These are phyloP conservation scores for Axis porcinus DNA, from an alignment of 2,113 vertebrate genomes.

Conservation along the genomic window DNA sequence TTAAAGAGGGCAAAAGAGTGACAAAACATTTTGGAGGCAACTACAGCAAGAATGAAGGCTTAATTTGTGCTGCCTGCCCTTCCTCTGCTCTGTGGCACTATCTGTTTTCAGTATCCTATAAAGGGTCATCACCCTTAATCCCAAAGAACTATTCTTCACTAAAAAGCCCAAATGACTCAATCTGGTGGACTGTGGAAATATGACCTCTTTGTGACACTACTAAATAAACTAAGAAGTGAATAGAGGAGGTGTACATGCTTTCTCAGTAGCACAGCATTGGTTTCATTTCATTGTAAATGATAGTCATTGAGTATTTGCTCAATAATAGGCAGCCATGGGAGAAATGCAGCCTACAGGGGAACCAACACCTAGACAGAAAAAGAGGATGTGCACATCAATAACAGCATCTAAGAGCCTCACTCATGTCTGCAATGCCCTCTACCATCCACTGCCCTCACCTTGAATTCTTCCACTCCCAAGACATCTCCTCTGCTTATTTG, in stretches of 20 bases:
- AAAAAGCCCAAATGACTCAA: slow-evolving; percentile 3
- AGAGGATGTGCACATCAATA: not conserved
- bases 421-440: not conserved
- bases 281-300: slow-evolving; percentile 2
- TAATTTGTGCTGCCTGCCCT: slow-evolving; percentile 31
- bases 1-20: slow-evolving; percentile 23
- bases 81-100: not conserved
- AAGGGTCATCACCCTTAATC: slow-evolving; percentile 10
- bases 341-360: not conserved
- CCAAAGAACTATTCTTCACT: slow-evolving; percentile 15
- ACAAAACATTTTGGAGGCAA: slow-evolving; percentile 40
- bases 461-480: not conserved
- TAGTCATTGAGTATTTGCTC: not conserved
- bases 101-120: not conserved
- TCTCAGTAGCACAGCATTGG: not conserved
- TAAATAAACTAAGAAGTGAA: slow-evolving; percentile 13
- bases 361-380: not conserved
- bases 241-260: not conserved
- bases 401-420: not conserved
- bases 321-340: not conserved
- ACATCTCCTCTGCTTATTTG: not conserved
- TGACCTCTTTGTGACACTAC: not conserved
- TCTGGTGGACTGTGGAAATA: not conserved
- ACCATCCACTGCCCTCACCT: not conserved
- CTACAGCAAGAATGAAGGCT: slow-evolving; percentile 30